Evolutionary conservation across 1,140 invertebrate species (phyloP), one percentile per base, ranked within the genome.

Genomic region (Drosophila cardini): DNA sequence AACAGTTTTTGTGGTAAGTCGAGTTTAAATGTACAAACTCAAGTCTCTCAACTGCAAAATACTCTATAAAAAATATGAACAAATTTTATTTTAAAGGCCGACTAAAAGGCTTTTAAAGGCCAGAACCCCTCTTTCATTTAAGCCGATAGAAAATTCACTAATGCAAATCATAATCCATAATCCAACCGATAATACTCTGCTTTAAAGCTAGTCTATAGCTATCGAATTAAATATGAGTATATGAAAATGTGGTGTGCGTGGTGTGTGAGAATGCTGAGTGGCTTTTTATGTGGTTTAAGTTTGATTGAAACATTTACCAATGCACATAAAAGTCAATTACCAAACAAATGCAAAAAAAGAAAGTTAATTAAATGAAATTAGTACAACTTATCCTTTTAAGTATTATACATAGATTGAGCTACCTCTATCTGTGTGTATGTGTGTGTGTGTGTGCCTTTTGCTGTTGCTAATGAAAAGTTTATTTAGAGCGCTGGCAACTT

Each of bases 381-480:
- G 75, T 48, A 50, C 42, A 43, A 67, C 26, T 72, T 53, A 65
- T 63, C 18, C 45, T 60, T 52, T 40, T 11, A 32, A 45, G 26
- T 45, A 45, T 48, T 60, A 26, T 45, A 18, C 32, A 13, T 53
- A 46, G 45, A 18, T 58, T 21, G 26, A 2, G 30, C 34, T 36
- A 56, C 21, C 30, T 53, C 26, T 61, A 9, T 63, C 8, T 64
- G 48, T 46, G 38, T 53, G 48, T 57, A 57, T 58, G 64, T 50
- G 57, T 57, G 43, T 73, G 64, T 71, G 56, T 64, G 43, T 65
- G 38, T 73, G 50, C 52, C 56, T 62, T 63, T 57, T 38, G 63
- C 50, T 57, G 42, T 55, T 71, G 82, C 82, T 86, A 86, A 86
- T 86, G 82, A 86, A 86, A 83, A 87, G 82, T 86, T 86, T 87